Evolutionary conservation across 1,140 invertebrate species (phyloP), one percentile per base, ranked within the genome.

Genomic region (Chelonus insularis): DNA sequence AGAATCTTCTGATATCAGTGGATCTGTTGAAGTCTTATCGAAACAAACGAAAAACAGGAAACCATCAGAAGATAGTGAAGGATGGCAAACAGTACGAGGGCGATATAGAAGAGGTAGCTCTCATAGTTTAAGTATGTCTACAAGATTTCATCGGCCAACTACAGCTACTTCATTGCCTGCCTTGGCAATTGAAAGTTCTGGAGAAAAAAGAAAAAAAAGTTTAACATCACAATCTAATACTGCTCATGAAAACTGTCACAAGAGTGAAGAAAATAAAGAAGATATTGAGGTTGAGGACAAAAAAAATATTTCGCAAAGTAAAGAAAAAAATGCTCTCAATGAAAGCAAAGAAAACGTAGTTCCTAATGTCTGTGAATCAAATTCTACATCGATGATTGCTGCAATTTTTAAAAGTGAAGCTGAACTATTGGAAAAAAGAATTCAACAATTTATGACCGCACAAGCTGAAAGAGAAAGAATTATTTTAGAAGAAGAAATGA

Each of bases 71-170:
- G 78, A 80, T 54, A 68, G 59, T 43, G 81, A 87, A 60, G 88
- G 87, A 1, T 89, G 87, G 88, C 87, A 88, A 76, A 88, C 84
- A 6, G 88, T 89, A 0, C 82, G 86, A 6, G 79, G 85, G 55
- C 80, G 84, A 54, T 77, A 69, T 47, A 68, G 78, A 65, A 69
- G 78, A 63, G 74, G 77, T n/a, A 81, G 80, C 58, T 74, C 72
- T 8, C 70, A 79, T 23, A 80, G 78, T 64, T 64, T 81, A 3
- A 79, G 75, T 52, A 80, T 82, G 74, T 74, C 73, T 3, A 81
- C 78, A 1, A 76, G 84, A 14, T 86, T 84, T 69, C 76, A 84
- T 36, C 77, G 81, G 55, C 84, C 85, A 6, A 85, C 82, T 29
- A 82, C 83, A 1, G 84, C 81, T 57, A 86, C 75, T 73, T 88